These are phyloP conservation scores for Apeltes quadracus DNA, from an alignment of 2,113 vertebrate genomes.

Conservation along the genomic window DNA sequence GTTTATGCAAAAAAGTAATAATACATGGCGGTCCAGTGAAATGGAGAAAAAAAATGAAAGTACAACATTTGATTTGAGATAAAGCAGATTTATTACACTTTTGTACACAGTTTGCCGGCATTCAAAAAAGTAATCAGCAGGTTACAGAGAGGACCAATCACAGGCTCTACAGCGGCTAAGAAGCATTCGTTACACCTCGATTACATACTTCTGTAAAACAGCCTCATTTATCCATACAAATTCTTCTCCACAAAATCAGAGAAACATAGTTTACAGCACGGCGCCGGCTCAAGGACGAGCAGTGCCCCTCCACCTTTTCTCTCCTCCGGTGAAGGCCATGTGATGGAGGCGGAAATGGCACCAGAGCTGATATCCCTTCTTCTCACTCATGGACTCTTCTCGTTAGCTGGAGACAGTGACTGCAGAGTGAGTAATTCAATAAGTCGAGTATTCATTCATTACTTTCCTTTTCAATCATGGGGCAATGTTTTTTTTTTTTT, in stretches of 20 bases:
- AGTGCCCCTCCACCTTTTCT: slow-evolving; percentile 61
- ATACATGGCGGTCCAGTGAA: not conserved
- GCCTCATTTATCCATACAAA: slow-evolving; percentile 24
- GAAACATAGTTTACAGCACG: slow-evolving; percentile 35
- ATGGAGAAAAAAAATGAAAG: slow-evolving; percentile 13
- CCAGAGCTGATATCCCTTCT: slow-evolving; percentile 67
- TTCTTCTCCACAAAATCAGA: slow-evolving; percentile 26
- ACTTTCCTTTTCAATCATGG: slow-evolving; percentile 82
- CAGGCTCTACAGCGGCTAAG: slow-evolving; percentile 29
- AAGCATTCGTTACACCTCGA: slow-evolving; percentile 11
- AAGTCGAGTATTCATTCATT: slow-evolving; percentile 83
- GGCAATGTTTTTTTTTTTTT: slow-evolving; percentile 44
- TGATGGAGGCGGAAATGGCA: slow-evolving; percentile 72
- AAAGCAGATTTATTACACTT: slow-evolving; percentile 89
- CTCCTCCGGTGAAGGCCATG: slow-evolving; percentile 62
- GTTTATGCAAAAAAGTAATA: slow-evolving; percentile 1
- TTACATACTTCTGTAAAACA: slow-evolving; percentile 5
- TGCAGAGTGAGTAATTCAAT: slow-evolving; percentile 82
- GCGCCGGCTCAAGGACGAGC: too few species aligned
- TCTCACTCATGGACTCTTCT: slow-evolving; percentile 76
- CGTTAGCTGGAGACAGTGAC: slow-evolving; percentile 68
- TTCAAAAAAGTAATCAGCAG: slow-evolving; percentile 71
- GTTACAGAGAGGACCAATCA: slow-evolving; percentile 42
- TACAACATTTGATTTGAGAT: slow-evolving; percentile 24
- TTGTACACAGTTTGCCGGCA: slow-evolving; percentile 84